Percentiles rank a stretch among this genome's conserved stretches.
These are phyloP conservation scores for Pollenia griseotomentosa DNA, from an alignment of 2,888 invertebrate species.

Conservation along the genomic window DNA sequence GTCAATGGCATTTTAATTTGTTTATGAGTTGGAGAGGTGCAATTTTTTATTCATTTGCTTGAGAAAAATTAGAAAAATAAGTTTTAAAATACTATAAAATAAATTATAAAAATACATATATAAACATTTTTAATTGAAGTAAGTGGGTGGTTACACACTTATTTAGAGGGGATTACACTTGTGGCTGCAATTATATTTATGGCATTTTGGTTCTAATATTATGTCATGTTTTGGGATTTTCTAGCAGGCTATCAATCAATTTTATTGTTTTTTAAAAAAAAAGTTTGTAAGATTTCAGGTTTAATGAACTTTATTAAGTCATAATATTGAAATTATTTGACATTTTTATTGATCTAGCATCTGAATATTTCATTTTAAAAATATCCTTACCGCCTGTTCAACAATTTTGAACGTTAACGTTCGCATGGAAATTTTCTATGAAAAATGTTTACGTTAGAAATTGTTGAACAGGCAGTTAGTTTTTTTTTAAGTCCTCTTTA, in stretches of 20 bases:
- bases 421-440: no score
- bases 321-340: slow-evolving; percentile 31
- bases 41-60: slow-evolving; percentile 58
- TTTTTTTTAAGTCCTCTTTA: no score
- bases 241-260: slow-evolving; percentile 67
- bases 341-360: no score
- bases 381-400: no score
- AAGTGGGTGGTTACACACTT: slow-evolving; percentile 20
- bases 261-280: slow-evolving; percentile 55
- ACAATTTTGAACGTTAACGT: no score
- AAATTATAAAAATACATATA: slow-evolving; percentile 58
- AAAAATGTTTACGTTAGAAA: no score
- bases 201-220: slow-evolving; percentile 77
- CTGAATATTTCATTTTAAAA: no score
- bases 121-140: slow-evolving; percentile 15
- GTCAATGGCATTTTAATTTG: slow-evolving; percentile 71
- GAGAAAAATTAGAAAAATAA: slow-evolving; percentile 18
- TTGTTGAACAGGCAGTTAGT: no score
- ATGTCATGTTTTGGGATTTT: slow-evolving; percentile 78
- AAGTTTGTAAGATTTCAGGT: background rate
- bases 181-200: slow-evolving; percentile 70
- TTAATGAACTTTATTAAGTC: background rate
- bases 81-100: slow-evolving; percentile 60
- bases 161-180: slow-evolving; percentile 69
- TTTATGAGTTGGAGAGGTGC: slow-evolving; percentile 68